A percentile compares a stretch with the other conserved stretches of the same genome.
These are phyloP conservation scores for Drosophila anceps DNA, from an alignment of 2,888 invertebrate genomes.

Conservation along the genomic window DNA sequence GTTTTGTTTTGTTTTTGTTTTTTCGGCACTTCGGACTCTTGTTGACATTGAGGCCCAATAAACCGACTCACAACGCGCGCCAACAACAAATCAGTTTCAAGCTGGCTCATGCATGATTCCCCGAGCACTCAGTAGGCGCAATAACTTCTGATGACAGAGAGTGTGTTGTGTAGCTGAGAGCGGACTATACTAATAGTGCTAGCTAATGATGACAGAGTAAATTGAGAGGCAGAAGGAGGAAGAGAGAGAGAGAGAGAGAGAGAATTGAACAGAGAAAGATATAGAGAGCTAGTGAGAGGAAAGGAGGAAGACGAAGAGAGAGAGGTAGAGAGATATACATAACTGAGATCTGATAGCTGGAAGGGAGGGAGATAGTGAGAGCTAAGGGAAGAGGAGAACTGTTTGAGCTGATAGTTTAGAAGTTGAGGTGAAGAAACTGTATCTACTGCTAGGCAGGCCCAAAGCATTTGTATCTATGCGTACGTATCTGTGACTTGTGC, in stretches of 20 bases:
- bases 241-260: no score
- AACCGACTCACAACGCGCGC: not conserved
- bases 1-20: slow-evolving; percentile 22
- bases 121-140: not conserved
- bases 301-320: no score
- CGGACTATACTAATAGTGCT: not conserved
- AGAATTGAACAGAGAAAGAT: no score
- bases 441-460: not conserved
- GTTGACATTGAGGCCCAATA: slow-evolving; percentile 61
- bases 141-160: slow-evolving; percentile 31
- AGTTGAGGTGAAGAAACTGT: slow-evolving; percentile 12
- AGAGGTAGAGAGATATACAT: no score
- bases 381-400: no score
- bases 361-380: not conserved
- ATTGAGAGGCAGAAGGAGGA: no score
- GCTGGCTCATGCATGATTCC: not conserved
- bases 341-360: not conserved
- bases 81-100: slow-evolving; percentile 13
- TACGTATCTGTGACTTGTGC: slow-evolving; percentile 26
- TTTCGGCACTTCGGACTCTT: slow-evolving; percentile 48
- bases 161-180: not conserved
- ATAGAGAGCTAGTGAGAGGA: not conserved
- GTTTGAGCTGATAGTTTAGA: not conserved
- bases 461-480: not conserved
- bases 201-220: not conserved